Evolutionary conservation across 53 echinoderm and acorn worm genomes (phyloP).

Genomic region (Antedon mediterranea): DNA sequence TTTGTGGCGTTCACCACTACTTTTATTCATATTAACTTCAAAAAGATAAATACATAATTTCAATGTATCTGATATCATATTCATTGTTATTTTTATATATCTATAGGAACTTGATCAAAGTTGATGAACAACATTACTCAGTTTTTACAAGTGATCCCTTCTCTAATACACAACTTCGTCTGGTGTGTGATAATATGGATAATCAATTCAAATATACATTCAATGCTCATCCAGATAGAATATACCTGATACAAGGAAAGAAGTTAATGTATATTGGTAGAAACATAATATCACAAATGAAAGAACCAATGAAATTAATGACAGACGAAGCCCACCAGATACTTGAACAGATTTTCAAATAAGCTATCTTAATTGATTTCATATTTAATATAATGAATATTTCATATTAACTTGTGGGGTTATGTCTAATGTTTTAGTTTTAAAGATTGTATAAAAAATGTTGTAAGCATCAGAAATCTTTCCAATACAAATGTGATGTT

Average conservation of each 20-base stretch:
- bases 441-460: too few relatives aligned
- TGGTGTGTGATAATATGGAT: slow-evolving; percentile 55
- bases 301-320: slow-evolving; percentile 28
- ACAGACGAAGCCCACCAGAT: slow-evolving; percentile 46
- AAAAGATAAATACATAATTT: too few relatives aligned
- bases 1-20: too few relatives aligned
- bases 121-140: slow-evolving; percentile 22
- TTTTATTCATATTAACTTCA: too few relatives aligned
- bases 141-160: slow-evolving; percentile 39
- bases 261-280: slow-evolving; percentile 32
- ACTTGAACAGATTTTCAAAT: slow-evolving; percentile 5
- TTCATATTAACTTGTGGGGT: too few relatives aligned
- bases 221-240: slow-evolving; percentile 60
- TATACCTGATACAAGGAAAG: slow-evolving; percentile 31
- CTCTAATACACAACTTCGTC: slow-evolving; percentile 27
- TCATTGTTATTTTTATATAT: too few relatives aligned
- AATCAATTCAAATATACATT: slow-evolving; percentile 35
- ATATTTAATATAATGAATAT: too few relatives aligned
- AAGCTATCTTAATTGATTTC: too few relatives aligned
- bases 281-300: slow-evolving; percentile 13
- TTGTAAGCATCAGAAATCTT: too few relatives aligned
- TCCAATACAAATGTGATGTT: too few relatives aligned
- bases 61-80: too few relatives aligned
- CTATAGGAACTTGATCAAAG: slow-evolving; percentile 28
- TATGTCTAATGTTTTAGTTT: too few relatives aligned